Percentiles rank a stretch among this genome's conserved stretches.
Evolutionary conservation across 2,113 vertebrate genomes (phyloP).

Genomic region (Malurus melanocephalus): DNA sequence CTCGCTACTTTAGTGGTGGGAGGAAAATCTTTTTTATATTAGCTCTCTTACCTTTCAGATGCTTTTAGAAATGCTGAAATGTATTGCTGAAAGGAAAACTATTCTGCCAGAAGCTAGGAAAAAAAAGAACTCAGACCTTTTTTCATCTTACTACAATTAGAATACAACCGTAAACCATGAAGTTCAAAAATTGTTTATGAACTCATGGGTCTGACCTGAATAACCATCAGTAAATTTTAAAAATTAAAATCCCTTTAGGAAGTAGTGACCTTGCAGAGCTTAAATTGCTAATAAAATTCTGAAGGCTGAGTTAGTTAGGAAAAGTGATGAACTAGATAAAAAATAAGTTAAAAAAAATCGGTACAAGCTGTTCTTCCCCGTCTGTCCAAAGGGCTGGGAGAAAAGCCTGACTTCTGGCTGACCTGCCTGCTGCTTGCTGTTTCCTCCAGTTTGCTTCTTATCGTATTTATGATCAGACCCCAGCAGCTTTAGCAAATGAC

Average conservation of each 20-base stretch:
- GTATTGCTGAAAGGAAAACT: neutral
- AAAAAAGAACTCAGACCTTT: neutral
- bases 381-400: neutral
- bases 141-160: constrained; percentile 49
- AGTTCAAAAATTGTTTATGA: constrained; percentile 13
- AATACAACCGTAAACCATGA: neutral
- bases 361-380: neutral
- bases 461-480: neutral
- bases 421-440: neutral
- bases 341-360: neutral
- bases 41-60: constrained; percentile 9
- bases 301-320: constrained; percentile 16
- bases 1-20: neutral
- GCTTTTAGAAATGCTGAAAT: constrained; percentile 18
- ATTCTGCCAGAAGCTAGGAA: neutral
- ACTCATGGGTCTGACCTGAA: constrained; percentile 3
- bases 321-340: neutral
- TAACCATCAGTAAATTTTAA: constrained; percentile 34
- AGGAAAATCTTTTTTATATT: constrained; percentile 39
- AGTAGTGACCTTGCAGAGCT: constrained; percentile 7
- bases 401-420: neutral
- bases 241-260: constrained; percentile 55
- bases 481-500: neutral
- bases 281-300: neutral
- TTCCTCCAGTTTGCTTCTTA: neutral